A percentile compares a stretch with the other conserved stretches of the same genome.
Evolutionary conservation across 2,113 vertebrate genomes (phyloP).

Genomic region (Cyrtonyx montezumae): DNA sequence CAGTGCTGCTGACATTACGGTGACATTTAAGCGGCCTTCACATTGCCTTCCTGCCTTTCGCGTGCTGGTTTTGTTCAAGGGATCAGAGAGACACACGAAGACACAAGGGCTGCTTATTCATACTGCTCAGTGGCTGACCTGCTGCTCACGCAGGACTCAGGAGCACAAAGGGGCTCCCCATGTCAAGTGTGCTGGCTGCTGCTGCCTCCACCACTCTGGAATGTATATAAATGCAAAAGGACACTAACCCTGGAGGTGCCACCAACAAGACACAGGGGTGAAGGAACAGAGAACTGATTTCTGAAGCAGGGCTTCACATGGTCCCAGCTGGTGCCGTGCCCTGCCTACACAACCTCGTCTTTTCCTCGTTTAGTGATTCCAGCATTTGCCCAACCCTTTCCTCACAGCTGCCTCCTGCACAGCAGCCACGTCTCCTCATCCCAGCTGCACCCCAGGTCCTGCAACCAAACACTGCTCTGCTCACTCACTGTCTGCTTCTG

Average conservation of each 20-base stretch:
- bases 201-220: conserved; percentile 20
- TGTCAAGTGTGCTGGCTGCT: conserved; percentile 70
- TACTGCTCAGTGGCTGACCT: conserved; percentile 68
- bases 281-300: neutral
- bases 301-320: neutral
- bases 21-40: conserved; percentile 73
- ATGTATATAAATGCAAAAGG: conserved; percentile 66
- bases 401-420: neutral
- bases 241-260: conserved; percentile 41
- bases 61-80: conserved; percentile 70
- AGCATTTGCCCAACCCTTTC: neutral
- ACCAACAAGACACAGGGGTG: conserved; percentile 17
- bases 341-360: neutral
- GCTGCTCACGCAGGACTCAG: conserved; percentile 50
- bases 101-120: conserved; percentile 75
- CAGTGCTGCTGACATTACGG: conserved; percentile 71
- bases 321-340: neutral
- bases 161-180: conserved; percentile 76
- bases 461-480: accelerated
- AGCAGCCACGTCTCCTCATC: neutral
- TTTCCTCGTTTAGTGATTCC: neutral
- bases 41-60: conserved; percentile 64
- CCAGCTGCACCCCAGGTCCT: neutral
- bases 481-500: neutral
- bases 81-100: conserved; percentile 68